Evolutionary conservation across 2,113 vertebrate genomes (phyloP), one percentile per base, ranked within the genome.

Genomic region (Taxidea taxus): DNA sequence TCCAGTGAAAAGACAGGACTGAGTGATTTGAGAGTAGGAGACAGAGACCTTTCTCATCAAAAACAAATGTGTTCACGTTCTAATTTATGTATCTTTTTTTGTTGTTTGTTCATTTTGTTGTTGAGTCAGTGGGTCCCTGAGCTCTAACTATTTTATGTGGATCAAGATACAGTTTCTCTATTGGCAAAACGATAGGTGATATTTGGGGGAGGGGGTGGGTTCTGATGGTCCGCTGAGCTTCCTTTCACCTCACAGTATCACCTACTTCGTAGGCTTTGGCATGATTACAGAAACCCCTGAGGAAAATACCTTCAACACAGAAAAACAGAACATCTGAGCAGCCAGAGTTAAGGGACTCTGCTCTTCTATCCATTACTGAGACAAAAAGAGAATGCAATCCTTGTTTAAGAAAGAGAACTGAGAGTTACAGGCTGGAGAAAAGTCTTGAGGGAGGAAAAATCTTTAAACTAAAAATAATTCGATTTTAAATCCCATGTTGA

Each of bases 381-480:
- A 66, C 51, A 87, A 81, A 96, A 95, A 95, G 64, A 78, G 95
- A 96, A 54, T 27, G 62, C 70, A 90, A 92, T 95, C 70, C 97
- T 90, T 96, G 82, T 70, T 56, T 27, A 88, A 62, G 70, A 88
- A 95, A 88, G 56, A 92, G 66, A 97, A 62, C 77, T 91, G 44
- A 94, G 80, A 93, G 47, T 51, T 96, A 94, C 5, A 87, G 93
- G 54, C 54, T 91, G n/a, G 49, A 56, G 68, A 74, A 94, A 95
- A 78, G 78, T 91, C 93, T 95, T 92, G 42, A 96, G 94, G 93
- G 93, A 97, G 47, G 39, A 78, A 95, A 85, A 58, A 58, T 88
- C 89, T 88, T 95, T 97, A 90, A 96, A 88, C 51, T 64, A 66
- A 95, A 97, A 97, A 87, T 93, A 90, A 92, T 97, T 97, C 51